These are phyloP conservation scores for Lucilia cuprina DNA, from an alignment of 1,140 invertebrate species.

Conservation along the genomic window DNA sequence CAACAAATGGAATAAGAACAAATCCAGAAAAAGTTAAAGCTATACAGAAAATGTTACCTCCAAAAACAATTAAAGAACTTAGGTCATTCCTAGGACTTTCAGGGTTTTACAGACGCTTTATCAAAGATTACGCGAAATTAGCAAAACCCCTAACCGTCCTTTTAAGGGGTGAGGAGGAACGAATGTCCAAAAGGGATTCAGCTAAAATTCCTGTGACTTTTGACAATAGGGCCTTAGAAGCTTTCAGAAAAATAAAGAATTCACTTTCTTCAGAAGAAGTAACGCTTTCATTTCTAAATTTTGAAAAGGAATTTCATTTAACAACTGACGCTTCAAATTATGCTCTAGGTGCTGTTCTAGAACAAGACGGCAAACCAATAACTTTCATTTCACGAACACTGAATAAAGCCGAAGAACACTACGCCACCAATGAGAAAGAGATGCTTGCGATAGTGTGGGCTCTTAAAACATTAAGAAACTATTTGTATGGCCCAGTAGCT, in stretches of 20 bases:
- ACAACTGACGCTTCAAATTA: slow-evolving; percentile 48
- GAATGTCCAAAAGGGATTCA: slow-evolving; percentile 19
- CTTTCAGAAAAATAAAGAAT: slow-evolving; percentile 60
- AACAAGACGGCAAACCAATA: slow-evolving; percentile 46
- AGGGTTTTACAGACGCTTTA: slow-evolving; percentile 47
- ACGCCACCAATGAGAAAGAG: no score
- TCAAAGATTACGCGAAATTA: slow-evolving; percentile 42
- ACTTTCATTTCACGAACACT: slow-evolving; percentile 47
- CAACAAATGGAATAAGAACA: slow-evolving; percentile 17
- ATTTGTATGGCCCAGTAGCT: no score
- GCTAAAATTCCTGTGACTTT: slow-evolving; percentile 22
- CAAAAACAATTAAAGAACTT: slow-evolving; percentile 22
- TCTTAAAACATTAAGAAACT: no score
- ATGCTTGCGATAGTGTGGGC: no score
- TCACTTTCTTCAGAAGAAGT: slow-evolving; percentile 58
- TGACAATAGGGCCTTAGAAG: slow-evolving; percentile 41
- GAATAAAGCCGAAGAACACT: slow-evolving; percentile 53
- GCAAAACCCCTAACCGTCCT: slow-evolving; percentile 36
- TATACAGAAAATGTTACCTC: no score
- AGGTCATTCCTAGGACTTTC: slow-evolving; percentile 39
- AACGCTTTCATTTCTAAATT: slow-evolving; percentile 56
- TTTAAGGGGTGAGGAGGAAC: no score
- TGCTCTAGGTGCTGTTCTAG: slow-evolving; percentile 52
- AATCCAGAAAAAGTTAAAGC: background rate
- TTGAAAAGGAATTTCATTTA: slow-evolving; percentile 40